Evolutionary conservation across 2,888 invertebrate genomes (phyloP), one percentile per base, ranked within the genome.

Genomic region (Nesidiocoris tenuis): DNA sequence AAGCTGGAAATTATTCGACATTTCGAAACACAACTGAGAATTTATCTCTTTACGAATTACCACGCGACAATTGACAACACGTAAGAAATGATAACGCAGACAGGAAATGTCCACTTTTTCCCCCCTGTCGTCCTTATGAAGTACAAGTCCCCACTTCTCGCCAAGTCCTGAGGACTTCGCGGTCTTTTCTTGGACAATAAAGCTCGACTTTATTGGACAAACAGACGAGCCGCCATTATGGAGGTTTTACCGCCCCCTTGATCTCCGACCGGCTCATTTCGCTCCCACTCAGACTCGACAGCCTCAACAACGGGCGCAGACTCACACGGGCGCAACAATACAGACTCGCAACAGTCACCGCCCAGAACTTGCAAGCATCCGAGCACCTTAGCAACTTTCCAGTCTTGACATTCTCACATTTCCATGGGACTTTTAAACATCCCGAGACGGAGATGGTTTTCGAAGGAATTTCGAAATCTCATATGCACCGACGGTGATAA

Each of bases 241-340:
- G 54, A 67, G 67, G 16, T 67, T 67, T 67, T 56, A 67, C 67
- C 67, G 56, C 67, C 67, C 55, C 67, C 67, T 67, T 67, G 67
- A 67, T 67, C 67, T 67, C 67, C 25, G 17, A 67, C 67, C 67
- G 67, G 67, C 67, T 67, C 67, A 67, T 67, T 67, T 67, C 67
- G 55, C 39, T 67, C 56, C 67, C 67, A 67, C 67, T 67, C 39
- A 39, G 12, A 39, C 39, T 39, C 39, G 39, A 39, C 39, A 39
- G 39, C 39, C 39, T 39, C 39, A 39, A 3, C 39, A 39, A 7
- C n/a, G n/a, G n/a, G n/a, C n/a, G n/a, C n/a, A n/a, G n/a, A n/a
- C n/a, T n/a, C n/a, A n/a, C n/a, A n/a, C n/a, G n/a, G n/a, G n/a
- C n/a, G n/a, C n/a, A n/a, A n/a, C n/a, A n/a, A n/a, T n/a, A n/a